These are phyloP conservation scores for Cyclophora punctaria DNA, from an alignment of 2,888 invertebrate genomes.

Conservation along the genomic window DNA sequence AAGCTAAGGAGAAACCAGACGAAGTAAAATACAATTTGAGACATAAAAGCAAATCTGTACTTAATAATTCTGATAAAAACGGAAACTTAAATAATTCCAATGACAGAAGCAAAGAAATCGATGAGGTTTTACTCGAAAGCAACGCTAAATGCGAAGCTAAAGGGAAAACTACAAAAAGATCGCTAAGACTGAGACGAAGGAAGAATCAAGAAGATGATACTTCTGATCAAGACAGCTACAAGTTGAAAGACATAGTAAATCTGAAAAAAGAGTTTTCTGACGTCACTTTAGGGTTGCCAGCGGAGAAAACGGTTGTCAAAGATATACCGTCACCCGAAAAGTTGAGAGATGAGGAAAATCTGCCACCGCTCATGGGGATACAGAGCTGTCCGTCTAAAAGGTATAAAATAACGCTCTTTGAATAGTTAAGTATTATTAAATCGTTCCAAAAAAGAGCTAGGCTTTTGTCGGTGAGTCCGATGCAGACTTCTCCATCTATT, in stretches of 20 bases:
- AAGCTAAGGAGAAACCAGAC: conserved; percentile 10
- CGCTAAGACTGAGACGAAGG: conserved; percentile 39
- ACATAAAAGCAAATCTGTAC: conserved; percentile 21
- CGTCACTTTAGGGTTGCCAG: conserved; percentile 50
- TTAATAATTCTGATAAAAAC: not conserved
- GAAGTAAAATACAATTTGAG: conserved; percentile 48
- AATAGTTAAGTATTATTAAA: too few relatives aligned
- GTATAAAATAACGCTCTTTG: conserved; percentile 20
- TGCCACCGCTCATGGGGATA: conserved; percentile 36
- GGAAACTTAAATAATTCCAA: conserved; percentile 1
- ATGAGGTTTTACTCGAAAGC: conserved; percentile 28
- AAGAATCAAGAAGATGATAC: conserved; percentile 32
- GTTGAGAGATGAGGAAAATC: conserved; percentile 38
- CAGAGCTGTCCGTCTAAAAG: conserved; percentile 63
- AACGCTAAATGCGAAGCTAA: conserved; percentile 34
- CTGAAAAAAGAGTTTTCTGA: conserved; percentile 58
- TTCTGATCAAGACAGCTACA: conserved; percentile 25
- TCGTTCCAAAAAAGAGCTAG: too few relatives aligned
- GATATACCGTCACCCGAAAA: conserved; percentile 59
- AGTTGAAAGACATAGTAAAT: conserved; percentile 55
- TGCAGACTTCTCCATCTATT: too few relatives aligned
- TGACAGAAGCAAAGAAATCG: conserved; percentile 1
- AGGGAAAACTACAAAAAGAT: conserved; percentile 28
- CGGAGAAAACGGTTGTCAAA: conserved; percentile 30
- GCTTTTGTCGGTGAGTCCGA: too few relatives aligned